phyloP scores from a whole-genome alignment of 2,113 vertebrate species.

The Neogobius melanostomus region DNA sequence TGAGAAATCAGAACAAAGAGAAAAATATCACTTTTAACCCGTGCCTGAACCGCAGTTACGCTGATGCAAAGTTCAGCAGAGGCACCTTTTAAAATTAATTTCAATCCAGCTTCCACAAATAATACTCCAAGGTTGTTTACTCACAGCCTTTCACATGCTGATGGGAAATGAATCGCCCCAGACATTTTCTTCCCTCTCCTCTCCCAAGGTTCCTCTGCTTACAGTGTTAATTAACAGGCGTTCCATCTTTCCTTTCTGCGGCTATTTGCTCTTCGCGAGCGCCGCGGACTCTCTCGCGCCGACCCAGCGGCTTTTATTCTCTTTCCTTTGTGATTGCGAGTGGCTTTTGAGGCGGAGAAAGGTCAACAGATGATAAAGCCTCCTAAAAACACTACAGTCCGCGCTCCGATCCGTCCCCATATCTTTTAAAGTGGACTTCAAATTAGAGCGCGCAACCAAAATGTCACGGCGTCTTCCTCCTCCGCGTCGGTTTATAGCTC shows the following conservation, averaged over 20 bases:
- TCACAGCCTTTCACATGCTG: constrained; percentile 1
- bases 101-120: not conserved
- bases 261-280: constrained; percentile 19
- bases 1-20: too few species aligned
- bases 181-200: not conserved
- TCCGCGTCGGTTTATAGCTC: constrained; percentile 47
- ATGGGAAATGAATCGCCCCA: not conserved
- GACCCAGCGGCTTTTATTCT: constrained; percentile 7
- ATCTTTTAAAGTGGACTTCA: constrained; percentile 66
- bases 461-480: constrained; percentile 56
- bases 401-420: constrained; percentile 45
- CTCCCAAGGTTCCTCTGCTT: not conserved
- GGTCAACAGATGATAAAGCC: constrained; percentile 71
- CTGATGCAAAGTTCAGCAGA: too few species aligned
- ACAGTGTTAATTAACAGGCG: not conserved
- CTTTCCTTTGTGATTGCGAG: constrained; percentile 26
- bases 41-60: not conserved
- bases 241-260: not conserved
- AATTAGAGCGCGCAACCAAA: constrained; percentile 63
- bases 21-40: not conserved
- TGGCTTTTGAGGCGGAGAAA: constrained; percentile 57
- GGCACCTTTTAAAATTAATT: not conserved
- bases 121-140: constrained; percentile 9
- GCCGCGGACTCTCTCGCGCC: not conserved
- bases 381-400: constrained; percentile 63